Evolutionary conservation across 2,113 vertebrate genomes (phyloP).

Genomic region (Etheostoma spectabile): DNA sequence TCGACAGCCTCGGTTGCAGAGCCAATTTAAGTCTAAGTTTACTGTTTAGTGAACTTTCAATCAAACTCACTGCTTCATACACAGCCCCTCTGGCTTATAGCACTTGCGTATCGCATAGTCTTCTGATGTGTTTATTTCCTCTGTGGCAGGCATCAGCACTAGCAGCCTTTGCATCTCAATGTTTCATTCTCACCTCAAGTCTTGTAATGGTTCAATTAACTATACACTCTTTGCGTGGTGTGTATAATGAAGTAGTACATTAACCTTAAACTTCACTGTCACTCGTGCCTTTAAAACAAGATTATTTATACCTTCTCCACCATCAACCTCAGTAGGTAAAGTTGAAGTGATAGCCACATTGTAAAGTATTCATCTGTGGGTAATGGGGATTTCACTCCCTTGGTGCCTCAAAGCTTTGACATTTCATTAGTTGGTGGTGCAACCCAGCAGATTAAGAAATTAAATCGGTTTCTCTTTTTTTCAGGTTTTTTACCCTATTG

Average conservation of each 20-base stretch:
- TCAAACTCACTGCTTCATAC: conserved; percentile 41
- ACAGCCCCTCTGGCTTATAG: conserved; percentile 25
- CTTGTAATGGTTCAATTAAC: conserved; percentile 34
- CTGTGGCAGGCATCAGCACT: conserved; percentile 28
- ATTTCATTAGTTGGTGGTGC: conserved; percentile 36
- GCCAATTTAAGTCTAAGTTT: conserved; percentile 33
- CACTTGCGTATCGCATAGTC: conserved; percentile 33
- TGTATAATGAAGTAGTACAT: conserved; percentile 13
- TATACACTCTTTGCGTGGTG: conserved; percentile 5
- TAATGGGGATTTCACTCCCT: conserved; percentile 31
- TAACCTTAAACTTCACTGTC: conserved; percentile 15
- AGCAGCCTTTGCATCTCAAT: conserved; percentile 6
- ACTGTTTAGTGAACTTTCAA: conserved; percentile 41
- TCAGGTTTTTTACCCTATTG: background rate
- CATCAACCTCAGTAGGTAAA: conserved; percentile 9
- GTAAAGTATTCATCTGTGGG: conserved; percentile 25
- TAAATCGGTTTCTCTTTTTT: background rate
- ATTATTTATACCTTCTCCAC: conserved; percentile 22
- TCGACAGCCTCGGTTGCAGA: conserved; percentile 19
- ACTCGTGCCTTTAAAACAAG: conserved; percentile 5
- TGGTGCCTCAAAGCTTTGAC: conserved; percentile 29
- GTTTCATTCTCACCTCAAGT: conserved; percentile 13
- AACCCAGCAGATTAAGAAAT: conserved; percentile 29
- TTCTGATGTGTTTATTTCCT: conserved; percentile 68
- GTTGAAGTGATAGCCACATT: conserved; percentile 4